Percentiles rank a stretch among this genome's conserved stretches.
Evolutionary conservation across 2,797 vertebrate genomes (phyloP).

Genomic region (Oophaga sylvatica): DNA sequence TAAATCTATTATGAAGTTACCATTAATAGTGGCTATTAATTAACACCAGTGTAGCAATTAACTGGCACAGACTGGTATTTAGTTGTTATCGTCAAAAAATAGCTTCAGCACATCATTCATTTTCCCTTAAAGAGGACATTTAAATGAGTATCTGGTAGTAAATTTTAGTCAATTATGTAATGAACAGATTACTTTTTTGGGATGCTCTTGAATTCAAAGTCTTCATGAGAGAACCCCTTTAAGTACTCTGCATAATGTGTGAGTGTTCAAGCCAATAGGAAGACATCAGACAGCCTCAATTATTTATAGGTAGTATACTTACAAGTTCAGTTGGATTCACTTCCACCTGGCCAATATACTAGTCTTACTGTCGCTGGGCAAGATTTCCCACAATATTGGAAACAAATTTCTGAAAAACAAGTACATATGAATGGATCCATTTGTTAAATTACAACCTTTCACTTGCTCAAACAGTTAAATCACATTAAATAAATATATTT

Average conservation of each 20-base stretch:
- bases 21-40: too few relatives aligned
- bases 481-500: neutral
- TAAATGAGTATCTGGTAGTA: too few relatives aligned
- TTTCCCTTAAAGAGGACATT: too few relatives aligned
- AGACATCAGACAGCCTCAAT: neutral
- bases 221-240: too few relatives aligned
- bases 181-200: too few relatives aligned
- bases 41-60: too few relatives aligned
- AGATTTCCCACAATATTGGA: slow-evolving; percentile 39
- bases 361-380: neutral
- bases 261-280: neutral
- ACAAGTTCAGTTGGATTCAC: neutral
- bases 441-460: neutral
- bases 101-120: too few relatives aligned
- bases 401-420: slow-evolving; percentile 48
- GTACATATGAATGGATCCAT: neutral
- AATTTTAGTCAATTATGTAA: too few relatives aligned
- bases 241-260: neutral
- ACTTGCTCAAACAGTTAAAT: neutral
- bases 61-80: too few relatives aligned
- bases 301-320: neutral
- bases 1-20: too few relatives aligned
- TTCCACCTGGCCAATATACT: neutral
- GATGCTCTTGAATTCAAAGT: too few relatives aligned
- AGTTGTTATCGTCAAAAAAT: too few relatives aligned